Evolutionary conservation across 2,888 invertebrate species (phyloP).

Genomic region (Micoletzkya japonica): DNA sequence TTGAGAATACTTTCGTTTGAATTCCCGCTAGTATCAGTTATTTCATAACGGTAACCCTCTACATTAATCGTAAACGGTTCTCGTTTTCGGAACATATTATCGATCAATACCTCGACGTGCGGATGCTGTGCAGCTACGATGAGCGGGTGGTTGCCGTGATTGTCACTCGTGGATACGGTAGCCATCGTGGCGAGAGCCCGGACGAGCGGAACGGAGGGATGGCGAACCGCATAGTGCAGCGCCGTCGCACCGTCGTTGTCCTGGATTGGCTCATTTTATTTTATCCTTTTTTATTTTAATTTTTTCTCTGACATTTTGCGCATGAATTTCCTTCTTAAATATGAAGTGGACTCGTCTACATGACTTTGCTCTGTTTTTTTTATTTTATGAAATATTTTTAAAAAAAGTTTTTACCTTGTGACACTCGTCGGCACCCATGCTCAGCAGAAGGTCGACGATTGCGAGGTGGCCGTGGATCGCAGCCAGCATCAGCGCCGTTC

Average conservation of each 20-base stretch:
- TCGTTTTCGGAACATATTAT: too few relatives aligned
- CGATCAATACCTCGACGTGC: slow-evolving; percentile 35
- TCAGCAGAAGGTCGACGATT: slow-evolving; percentile 42
- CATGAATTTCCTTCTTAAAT: too few relatives aligned
- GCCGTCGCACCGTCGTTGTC: slow-evolving; percentile 52
- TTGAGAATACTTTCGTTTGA: too few relatives aligned
- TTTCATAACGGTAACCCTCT: neutral
- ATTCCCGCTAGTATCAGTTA: too few relatives aligned
- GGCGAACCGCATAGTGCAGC: slow-evolving; percentile 45
- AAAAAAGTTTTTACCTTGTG: slow-evolving; percentile 33
- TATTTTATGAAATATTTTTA: slow-evolving; percentile 4
- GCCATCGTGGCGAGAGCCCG: slow-evolving; percentile 37
- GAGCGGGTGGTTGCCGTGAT: slow-evolving; percentile 43
- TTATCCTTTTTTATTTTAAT: neutral
- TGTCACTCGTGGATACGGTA: slow-evolving; percentile 41
- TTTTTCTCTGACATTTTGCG: too few relatives aligned
- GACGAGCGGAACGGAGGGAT: slow-evolving; percentile 34
- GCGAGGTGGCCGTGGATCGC: slow-evolving; percentile 43
- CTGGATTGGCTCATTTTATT: neutral
- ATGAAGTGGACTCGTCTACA: neutral
- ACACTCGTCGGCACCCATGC: slow-evolving; percentile 46
- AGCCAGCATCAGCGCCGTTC: slow-evolving; percentile 48
- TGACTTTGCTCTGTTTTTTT: neutral
- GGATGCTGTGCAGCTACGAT: slow-evolving; percentile 44
- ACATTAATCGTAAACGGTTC: neutral